Evolutionary conservation across 1,140 invertebrate genomes (phyloP).

Genomic region (Drusus annulatus): DNA sequence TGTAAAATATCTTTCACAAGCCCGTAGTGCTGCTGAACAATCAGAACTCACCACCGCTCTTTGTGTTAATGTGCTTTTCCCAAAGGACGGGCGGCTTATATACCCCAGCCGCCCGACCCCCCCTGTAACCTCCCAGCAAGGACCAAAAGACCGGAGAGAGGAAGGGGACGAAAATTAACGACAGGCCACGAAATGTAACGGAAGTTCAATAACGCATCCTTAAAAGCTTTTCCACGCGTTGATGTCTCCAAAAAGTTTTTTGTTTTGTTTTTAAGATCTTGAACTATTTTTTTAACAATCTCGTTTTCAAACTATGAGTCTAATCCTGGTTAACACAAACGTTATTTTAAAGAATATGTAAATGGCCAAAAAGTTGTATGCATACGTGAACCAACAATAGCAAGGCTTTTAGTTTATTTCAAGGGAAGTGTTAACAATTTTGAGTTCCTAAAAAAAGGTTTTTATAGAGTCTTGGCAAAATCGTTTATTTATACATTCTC

Average conservation of each 20-base stretch:
- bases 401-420: too few relatives aligned
- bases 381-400: too few relatives aligned
- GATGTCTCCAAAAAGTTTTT: not conserved
- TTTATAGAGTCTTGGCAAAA: too few relatives aligned
- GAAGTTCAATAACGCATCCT: not conserved
- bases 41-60: slow-evolving; percentile 57
- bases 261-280: too few relatives aligned
- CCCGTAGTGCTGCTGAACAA: slow-evolving; percentile 53
- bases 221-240: not conserved
- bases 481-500: too few relatives aligned
- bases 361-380: too few relatives aligned
- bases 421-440: too few relatives aligned
- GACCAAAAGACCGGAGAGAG: not conserved
- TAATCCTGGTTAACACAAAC: too few relatives aligned
- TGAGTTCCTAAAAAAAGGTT: too few relatives aligned
- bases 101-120: slow-evolving; percentile 30
- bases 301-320: too few relatives aligned
- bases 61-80: slow-evolving; percentile 35
- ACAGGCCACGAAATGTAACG: not conserved
- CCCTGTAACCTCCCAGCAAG: not conserved
- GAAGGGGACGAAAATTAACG: not conserved
- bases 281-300: too few relatives aligned
- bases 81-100: slow-evolving; percentile 46
- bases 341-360: too few relatives aligned
- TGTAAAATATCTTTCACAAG: slow-evolving; percentile 39